Percentiles rank a stretch among this genome's conserved stretches.
Evolutionary conservation across 2,797 vertebrate species (phyloP).

Genomic region (Muraenolepis orangiensis): DNA sequence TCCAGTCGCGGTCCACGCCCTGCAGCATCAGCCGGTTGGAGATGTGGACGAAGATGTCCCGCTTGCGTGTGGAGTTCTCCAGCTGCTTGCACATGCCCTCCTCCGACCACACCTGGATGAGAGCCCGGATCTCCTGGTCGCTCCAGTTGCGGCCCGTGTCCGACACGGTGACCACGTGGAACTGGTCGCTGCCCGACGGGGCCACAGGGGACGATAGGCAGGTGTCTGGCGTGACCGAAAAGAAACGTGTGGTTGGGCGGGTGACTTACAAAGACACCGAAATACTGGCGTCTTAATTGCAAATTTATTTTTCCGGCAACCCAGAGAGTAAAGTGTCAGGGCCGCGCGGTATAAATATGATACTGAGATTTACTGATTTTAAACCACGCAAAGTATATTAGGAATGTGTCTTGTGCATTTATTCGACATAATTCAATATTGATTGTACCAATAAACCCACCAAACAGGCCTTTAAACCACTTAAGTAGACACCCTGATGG

Average conservation of each 20-base stretch:
- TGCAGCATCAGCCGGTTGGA: slow-evolving; percentile 78
- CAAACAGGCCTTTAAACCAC: background rate
- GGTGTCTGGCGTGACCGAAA: slow-evolving; percentile 53
- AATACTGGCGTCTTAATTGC: background rate
- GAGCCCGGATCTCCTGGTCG: slow-evolving; percentile 83
- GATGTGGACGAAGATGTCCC: slow-evolving; percentile 87
- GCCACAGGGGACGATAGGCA: slow-evolving; percentile 55
- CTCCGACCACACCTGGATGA: slow-evolving; percentile 82
- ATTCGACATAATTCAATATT: background rate
- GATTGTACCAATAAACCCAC: background rate
- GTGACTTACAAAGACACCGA: background rate
- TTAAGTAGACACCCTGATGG: background rate
- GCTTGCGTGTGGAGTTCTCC: slow-evolving; percentile 85
- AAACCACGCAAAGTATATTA: no score
- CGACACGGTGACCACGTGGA: slow-evolving; percentile 77
- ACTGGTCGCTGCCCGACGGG: slow-evolving; percentile 68
- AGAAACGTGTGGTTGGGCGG: background rate
- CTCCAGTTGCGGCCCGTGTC: slow-evolving; percentile 85
- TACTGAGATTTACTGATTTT: background rate
- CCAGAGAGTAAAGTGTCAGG: no score
- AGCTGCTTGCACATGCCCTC: slow-evolving; percentile 81
- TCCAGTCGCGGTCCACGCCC: slow-evolving; percentile 87
- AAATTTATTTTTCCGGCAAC: background rate
- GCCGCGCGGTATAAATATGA: background rate
- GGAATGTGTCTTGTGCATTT: no score